Base-by-base conservation (phyloP, 2,797 vertebrate genomes). In the Serranus cabrilla region DNA sequence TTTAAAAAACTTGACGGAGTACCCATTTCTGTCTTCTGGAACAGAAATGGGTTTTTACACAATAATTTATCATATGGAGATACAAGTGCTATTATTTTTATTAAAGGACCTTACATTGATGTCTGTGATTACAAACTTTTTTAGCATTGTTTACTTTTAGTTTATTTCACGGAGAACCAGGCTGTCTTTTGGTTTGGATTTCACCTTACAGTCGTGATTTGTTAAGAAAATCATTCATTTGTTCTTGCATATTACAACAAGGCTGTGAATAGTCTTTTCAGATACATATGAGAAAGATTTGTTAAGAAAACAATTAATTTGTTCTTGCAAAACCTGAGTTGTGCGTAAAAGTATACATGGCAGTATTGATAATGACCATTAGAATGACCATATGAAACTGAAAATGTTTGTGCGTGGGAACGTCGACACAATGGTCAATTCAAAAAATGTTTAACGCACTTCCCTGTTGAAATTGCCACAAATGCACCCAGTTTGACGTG, bases 321-420 rank as follows among this genome's bases (percentile, higher is more conserved):
- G 27, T 43, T 60, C 10, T 39, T n/a, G 31, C 11, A 51, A 25
- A 18, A 62, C 49, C 40, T 60, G 25, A 51, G 20, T 4, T 74
- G 23, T n/a, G n/a, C 51, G n/a, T n/a, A n/a, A 55, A 13, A 68
- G 27, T 7, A 27, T n/a, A 46, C 3, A 2, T 60, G 47, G 46
- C 8, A 63, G 58, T 31, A 57, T 71, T 73, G 64, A 69, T 43
- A 73, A 69, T 58, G 27, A 67, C 17, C 47, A 57, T 45, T 58
- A 56, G 20, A 60, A 72, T n/a, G n/a, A 80, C 52, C 78, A 17
- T 63, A 27, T 61, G 54, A 82, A 91, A 86, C 60, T 71, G 77
- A 89, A 85, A 87, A 18, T 55, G n/a, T 42, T 12, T 74, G 42
- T 45, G 31, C 12, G 27, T 12, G 16, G 20, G 12, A 7, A 8